Evolutionary conservation across 1,140 invertebrate species (phyloP).

Genomic region (Oscheius sp.): DNA sequence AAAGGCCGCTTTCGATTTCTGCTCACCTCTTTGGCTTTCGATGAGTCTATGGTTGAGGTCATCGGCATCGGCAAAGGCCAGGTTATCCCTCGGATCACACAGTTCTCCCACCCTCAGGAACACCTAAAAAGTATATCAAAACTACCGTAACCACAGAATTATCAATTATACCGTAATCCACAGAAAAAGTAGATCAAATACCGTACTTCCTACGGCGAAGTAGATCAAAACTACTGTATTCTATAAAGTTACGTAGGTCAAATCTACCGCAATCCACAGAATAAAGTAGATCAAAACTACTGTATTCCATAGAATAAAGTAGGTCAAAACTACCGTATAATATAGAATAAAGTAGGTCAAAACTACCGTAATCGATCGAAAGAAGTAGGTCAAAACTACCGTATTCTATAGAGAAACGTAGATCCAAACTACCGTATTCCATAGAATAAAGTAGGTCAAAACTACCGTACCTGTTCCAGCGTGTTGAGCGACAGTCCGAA

Average conservation of each 20-base stretch:
- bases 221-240: not conserved
- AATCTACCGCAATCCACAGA: too few relatives aligned
- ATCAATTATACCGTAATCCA: too few relatives aligned
- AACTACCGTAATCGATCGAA: too few relatives aligned
- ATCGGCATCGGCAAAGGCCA: not conserved
- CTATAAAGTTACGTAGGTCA: not conserved
- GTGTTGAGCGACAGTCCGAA: slow-evolving; percentile 42
- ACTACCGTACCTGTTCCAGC: slow-evolving; percentile 33
- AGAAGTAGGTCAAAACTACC: too few relatives aligned
- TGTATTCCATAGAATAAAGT: too few relatives aligned
- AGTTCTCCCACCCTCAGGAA: slow-evolving; percentile 28
- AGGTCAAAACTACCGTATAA: too few relatives aligned
- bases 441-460: not conserved
- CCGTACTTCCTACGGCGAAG: too few relatives aligned
- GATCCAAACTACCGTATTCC: not conserved
- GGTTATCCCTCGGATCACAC: not conserved
- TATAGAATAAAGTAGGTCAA: too few relatives aligned
- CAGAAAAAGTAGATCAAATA: too few relatives aligned
- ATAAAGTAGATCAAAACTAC: not conserved
- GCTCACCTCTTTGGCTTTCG: slow-evolving; percentile 18
- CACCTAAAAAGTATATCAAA: slow-evolving; percentile 21
- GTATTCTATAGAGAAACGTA: not conserved
- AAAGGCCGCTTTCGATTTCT: not conserved
- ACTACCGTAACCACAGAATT: too few relatives aligned
- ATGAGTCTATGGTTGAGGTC: slow-evolving; percentile 11